phyloP scores from a whole-genome alignment of 2,797 vertebrate species.

The Crypturellus tataupa region DNA sequence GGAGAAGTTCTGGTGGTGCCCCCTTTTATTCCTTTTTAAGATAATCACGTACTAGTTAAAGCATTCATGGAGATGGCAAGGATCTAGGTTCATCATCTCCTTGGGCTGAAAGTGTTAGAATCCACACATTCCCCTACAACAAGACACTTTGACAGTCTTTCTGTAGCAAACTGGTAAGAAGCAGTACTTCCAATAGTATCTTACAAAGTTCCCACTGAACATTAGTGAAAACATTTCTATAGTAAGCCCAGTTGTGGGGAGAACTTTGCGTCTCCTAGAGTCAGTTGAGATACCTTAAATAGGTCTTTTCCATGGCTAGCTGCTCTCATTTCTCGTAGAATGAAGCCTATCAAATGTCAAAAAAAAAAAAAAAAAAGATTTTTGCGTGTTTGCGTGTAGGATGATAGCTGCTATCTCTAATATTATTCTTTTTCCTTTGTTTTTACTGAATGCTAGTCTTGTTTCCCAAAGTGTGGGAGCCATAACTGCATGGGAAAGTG shows the following conservation, averaged over 20 bases:
- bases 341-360: not conserved
- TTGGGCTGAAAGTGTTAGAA: not conserved
- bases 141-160: not conserved
- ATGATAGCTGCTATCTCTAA: not conserved
- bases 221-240: not conserved
- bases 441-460: not conserved
- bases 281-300: not conserved
- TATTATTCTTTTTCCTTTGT: not conserved
- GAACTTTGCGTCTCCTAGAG: not conserved
- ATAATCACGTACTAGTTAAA: not conserved
- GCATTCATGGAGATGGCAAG: not conserved
- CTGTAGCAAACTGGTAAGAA: not conserved
- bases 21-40: not conserved
- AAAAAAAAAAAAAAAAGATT: not conserved
- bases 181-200: not conserved
- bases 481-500: slow-evolving; percentile 8
- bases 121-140: not conserved
- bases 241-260: not conserved
- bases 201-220: not conserved
- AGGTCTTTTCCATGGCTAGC: not conserved
- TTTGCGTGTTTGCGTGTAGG: not conserved
- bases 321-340: not conserved
- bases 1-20: fast-evolving
- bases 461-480: not conserved
- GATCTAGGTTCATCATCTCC: not conserved